A percentile compares a stretch with the other conserved stretches of the same genome.
Evolutionary conservation across 2,888 invertebrate genomes (phyloP).

Genomic region (Idaea dimidiata): DNA sequence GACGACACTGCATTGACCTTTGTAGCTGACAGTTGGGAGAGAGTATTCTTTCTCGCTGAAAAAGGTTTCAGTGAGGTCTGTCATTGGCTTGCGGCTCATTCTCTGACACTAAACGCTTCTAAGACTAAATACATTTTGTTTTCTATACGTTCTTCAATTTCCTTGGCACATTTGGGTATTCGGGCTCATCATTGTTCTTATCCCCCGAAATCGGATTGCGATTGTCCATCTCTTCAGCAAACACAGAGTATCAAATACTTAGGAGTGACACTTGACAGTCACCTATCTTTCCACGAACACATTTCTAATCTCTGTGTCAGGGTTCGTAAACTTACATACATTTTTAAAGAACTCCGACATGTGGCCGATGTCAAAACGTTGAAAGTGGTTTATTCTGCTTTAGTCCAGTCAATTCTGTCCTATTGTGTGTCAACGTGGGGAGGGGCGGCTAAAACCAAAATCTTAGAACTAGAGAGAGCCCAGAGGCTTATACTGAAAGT

Average conservation of each 20-base stretch:
- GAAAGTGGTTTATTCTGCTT: conserved; percentile 9
- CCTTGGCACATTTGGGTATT: too few relatives aligned
- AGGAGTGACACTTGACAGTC: conserved; percentile 9
- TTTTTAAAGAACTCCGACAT: conserved; percentile 8
- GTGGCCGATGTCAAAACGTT: neutral
- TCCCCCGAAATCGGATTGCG: too few relatives aligned
- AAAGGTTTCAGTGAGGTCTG: neutral
- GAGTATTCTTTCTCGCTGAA: neutral
- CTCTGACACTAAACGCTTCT: neutral
- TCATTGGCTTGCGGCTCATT: neutral
- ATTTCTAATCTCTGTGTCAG: conserved; percentile 2
- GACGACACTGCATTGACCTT: conserved; percentile 6
- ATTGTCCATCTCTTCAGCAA: too few relatives aligned
- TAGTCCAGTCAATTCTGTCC: conserved; percentile 6
- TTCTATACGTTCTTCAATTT: neutral
- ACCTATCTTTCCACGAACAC: conserved; percentile 10
- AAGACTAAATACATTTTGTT: conserved; percentile 3
- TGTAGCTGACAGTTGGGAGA: neutral
- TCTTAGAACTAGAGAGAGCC: neutral
- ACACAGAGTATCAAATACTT: conserved; percentile 10
- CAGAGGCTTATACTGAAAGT: neutral
- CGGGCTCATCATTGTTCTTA: too few relatives aligned
- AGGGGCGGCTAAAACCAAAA: too few relatives aligned
- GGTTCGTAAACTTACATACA: conserved; percentile 1
- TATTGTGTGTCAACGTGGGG: conserved; percentile 6